These are phyloP conservation scores for Orchestia grillus DNA, from an alignment of 1,140 invertebrate species.

Conservation along the genomic window DNA sequence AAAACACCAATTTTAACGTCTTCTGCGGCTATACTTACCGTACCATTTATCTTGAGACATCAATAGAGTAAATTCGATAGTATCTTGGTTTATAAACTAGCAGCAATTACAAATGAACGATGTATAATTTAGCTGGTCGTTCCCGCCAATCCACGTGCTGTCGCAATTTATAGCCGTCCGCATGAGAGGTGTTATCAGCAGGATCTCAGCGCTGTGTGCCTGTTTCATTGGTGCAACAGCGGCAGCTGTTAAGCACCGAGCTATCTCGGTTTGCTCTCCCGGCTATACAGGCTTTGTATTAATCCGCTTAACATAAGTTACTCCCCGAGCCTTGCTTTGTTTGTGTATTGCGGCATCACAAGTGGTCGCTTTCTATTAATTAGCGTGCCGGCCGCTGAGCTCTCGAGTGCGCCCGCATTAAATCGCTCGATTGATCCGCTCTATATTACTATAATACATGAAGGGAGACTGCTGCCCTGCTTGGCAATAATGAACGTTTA, in stretches of 20 bases:
- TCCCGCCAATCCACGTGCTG: constrained; percentile 3
- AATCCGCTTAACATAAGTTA: constrained; percentile 9
- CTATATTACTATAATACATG: not conserved
- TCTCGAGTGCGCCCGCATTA: not conserved
- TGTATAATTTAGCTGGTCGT: not conserved
- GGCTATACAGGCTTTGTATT: not conserved
- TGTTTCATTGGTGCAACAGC: not conserved
- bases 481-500: not conserved
- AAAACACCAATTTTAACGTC: not conserved
- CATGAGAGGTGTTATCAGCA: not conserved
- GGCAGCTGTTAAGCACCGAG: not conserved
- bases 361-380: not conserved
- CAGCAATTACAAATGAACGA: not conserved
- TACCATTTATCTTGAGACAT: not conserved
- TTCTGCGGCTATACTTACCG: not conserved
- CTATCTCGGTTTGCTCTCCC: not conserved
- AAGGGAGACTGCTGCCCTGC: not conserved
- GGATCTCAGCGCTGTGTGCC: not conserved
- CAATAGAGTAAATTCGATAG: not conserved
- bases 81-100: not conserved
- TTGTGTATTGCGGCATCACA: not conserved
- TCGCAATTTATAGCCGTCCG: not conserved
- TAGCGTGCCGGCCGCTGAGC: not conserved
- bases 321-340: not conserved
- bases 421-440: not conserved